A percentile compares a stretch with the other conserved stretches of the same genome.
Evolutionary conservation across 2,797 vertebrate genomes (phyloP).

Genomic region (Pelobates cultripes): DNA sequence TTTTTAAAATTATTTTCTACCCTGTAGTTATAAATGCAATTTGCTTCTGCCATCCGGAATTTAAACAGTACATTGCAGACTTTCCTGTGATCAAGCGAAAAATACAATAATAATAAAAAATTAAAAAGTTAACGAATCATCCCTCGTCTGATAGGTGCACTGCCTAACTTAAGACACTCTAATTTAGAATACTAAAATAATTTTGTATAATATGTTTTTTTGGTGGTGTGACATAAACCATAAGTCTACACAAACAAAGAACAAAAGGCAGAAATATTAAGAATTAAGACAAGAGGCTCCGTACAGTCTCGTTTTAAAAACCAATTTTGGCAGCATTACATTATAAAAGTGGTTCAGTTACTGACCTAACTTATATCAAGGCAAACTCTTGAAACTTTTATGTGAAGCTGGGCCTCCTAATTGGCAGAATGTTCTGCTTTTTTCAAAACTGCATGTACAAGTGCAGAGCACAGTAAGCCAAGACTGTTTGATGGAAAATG

Average conservation of each 20-base stretch:
- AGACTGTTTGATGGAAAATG: slow-evolving; percentile 57
- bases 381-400: slow-evolving; percentile 53
- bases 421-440: slow-evolving; percentile 58
- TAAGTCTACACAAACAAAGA: slow-evolving; percentile 39
- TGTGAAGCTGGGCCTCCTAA: slow-evolving; percentile 55
- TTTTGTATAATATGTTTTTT: neutral
- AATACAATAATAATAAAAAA: neutral
- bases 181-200: neutral
- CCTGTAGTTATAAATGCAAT: neutral
- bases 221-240: slow-evolving; percentile 24
- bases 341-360: slow-evolving; percentile 52
- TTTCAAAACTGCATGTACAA: slow-evolving; percentile 57
- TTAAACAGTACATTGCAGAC: neutral
- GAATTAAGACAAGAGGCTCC: slow-evolving; percentile 52
- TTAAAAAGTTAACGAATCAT: no score
- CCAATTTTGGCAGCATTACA: slow-evolving; percentile 49
- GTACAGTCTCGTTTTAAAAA: slow-evolving; percentile 36
- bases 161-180: no score
- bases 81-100: neutral
- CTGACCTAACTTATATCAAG: slow-evolving; percentile 57
- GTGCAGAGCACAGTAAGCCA: slow-evolving; percentile 57
- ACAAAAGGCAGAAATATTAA: slow-evolving; percentile 31
- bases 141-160: no score
- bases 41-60: neutral
- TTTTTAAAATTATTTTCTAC: slow-evolving; percentile 10